phyloP scores from a whole-genome alignment of 2,888 invertebrate species.

The Lissonota sp. region DNA sequence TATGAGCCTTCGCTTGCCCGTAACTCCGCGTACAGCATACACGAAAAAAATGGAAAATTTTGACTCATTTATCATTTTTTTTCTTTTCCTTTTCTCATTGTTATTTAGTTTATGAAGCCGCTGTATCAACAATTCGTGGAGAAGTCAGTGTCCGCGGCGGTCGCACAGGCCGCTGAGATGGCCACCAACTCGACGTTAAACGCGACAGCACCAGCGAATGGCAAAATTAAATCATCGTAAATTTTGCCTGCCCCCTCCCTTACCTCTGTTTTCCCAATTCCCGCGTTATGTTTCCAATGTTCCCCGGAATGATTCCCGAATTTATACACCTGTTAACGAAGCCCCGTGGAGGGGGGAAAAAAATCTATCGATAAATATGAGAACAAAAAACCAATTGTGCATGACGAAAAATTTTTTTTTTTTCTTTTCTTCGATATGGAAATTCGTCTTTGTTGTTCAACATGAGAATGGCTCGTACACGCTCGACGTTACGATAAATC shows the following conservation, averaged over 20 bases:
- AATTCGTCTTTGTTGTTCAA: constrained; percentile 49
- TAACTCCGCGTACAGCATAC: background rate
- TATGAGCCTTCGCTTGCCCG: constrained; percentile 6
- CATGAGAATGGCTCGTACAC: constrained; percentile 48
- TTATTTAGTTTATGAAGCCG: constrained; percentile 91
- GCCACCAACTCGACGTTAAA: constrained; percentile 85
- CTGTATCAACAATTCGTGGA: constrained; percentile 92
- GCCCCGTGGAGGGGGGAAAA: constrained; percentile 27
- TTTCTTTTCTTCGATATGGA: constrained; percentile 43
- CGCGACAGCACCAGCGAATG: constrained; percentile 84
- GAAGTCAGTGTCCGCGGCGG: constrained; percentile 93
- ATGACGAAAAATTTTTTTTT: constrained; percentile 69
- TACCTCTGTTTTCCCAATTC: constrained; percentile 8
- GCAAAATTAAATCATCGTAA: constrained; percentile 88
- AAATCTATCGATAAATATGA: constrained; percentile 65
- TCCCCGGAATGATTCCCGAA: constrained; percentile 35
- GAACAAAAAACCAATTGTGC: constrained; percentile 64
- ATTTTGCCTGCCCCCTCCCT: constrained; percentile 23
- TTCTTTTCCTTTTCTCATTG: constrained; percentile 13
- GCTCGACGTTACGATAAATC: constrained; percentile 16
- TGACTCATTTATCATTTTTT: constrained; percentile 3
- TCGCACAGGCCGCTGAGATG: constrained; percentile 90
- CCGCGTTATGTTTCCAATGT: constrained; percentile 46
- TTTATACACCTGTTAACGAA: constrained; percentile 55
- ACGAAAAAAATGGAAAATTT: background rate